Evolutionary conservation across 2,113 vertebrate species (phyloP).

Genomic region (Grammomys surdaster): DNA sequence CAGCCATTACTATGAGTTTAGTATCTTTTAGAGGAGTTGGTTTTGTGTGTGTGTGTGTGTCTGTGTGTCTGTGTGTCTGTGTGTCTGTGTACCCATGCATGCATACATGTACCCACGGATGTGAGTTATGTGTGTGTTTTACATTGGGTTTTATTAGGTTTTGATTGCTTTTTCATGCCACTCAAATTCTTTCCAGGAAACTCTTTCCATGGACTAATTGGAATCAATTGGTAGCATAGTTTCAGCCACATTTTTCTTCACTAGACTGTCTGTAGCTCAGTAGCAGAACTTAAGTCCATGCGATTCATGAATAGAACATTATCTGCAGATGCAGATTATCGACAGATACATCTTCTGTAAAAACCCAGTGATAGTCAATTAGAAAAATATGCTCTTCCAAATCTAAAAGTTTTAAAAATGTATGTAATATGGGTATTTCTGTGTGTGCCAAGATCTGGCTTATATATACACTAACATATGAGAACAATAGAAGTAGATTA

Average conservation of each 20-base stretch:
- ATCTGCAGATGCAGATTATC: not conserved
- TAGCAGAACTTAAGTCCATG: not conserved
- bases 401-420: not conserved
- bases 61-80: too few species aligned
- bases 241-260: not conserved
- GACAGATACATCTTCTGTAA: not conserved
- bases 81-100: too few species aligned
- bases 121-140: not conserved
- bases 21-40: not conserved
- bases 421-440: not conserved
- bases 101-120: too few species aligned
- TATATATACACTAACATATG: not conserved
- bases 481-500: not conserved
- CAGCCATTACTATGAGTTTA: not conserved
- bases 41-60: not conserved
- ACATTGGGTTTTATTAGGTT: not conserved
- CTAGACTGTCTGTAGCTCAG: not conserved
- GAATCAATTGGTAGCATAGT: not conserved
- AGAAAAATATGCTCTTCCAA: not conserved
- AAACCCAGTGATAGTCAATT: too few species aligned
- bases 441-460: not conserved
- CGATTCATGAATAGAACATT: not conserved
- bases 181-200: not conserved
- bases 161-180: not conserved
- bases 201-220: not conserved